phyloP scores from a whole-genome alignment of 2,113 vertebrate species.

The Ailuropoda melanoleuca region DNA sequence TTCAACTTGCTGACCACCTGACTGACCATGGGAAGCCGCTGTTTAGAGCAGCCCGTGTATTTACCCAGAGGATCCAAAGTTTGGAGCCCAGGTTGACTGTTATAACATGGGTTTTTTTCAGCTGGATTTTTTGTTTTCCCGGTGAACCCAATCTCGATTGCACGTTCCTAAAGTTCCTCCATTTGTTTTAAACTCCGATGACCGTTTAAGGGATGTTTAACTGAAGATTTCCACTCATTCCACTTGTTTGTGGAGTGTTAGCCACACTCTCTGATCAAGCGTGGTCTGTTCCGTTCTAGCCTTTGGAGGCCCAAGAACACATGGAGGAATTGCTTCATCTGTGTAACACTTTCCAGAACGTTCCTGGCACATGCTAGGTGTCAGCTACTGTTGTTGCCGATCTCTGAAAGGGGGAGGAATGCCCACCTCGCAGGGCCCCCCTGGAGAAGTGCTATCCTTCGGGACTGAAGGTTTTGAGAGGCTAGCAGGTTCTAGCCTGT shows the following conservation, averaged over 20 bases:
- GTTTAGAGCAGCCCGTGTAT: background rate
- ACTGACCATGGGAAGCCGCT: rapidly evolving
- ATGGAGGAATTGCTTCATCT: background rate
- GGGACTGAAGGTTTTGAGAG: too few species aligned
- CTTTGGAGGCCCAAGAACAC: rapidly evolving
- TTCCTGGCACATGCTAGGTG: rapidly evolving
- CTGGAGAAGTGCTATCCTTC: background rate
- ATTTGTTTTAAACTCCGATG: background rate
- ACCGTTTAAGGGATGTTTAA: background rate
- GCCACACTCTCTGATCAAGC: rapidly evolving
- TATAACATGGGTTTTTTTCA: background rate
- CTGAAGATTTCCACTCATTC: background rate
- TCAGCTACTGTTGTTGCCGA: rapidly evolving
- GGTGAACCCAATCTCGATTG: background rate
- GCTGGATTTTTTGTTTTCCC: background rate
- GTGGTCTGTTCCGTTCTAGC: too few species aligned
- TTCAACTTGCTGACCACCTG: background rate
- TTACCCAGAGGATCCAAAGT: background rate
- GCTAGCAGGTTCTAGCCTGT: rapidly evolving
- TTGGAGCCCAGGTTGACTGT: background rate
- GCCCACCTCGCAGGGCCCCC: too few species aligned
- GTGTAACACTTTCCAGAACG: background rate
- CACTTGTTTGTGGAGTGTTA: too few species aligned
- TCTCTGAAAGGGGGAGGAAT: background rate
- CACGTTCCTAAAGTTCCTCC: background rate